Conservation (phyloP, 2,113 vertebrate species). For the Toxostoma redivivum region DNA sequence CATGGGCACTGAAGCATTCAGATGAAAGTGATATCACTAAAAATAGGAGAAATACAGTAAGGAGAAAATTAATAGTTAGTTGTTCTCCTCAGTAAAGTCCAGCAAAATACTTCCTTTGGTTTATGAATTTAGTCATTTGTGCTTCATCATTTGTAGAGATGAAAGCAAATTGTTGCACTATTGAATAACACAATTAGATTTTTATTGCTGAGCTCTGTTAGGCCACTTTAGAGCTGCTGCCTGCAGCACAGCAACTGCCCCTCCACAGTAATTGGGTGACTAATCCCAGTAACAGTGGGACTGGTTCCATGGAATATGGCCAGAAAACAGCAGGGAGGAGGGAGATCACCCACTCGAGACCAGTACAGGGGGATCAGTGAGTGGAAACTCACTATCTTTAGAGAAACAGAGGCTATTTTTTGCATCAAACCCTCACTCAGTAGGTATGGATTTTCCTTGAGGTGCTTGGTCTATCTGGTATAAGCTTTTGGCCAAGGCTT, state of each 20-base stretch:
- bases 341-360: rapidly evolving
- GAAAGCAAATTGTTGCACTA: neutral
- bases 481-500: neutral
- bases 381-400: neutral
- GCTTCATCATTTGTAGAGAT: neutral
- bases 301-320: neutral
- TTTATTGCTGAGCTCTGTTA: neutral
- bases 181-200: neutral
- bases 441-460: neutral
- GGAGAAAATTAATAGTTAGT: conserved; percentile 12
- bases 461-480: neutral
- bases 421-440: neutral
- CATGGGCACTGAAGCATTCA: conserved; percentile 18
- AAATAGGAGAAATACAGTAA: conserved; percentile 14
- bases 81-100: conserved; percentile 2
- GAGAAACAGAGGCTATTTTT: neutral
- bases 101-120: neutral
- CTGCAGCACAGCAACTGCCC: neutral
- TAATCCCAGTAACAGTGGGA: too few species aligned
- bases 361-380: neutral
- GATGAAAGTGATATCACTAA: conserved; percentile 7
- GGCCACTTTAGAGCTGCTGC: neutral
- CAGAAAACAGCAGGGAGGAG: neutral
- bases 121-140: neutral
- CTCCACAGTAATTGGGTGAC: neutral